Evolutionary conservation across 2,888 invertebrate genomes (phyloP), one percentile per base, ranked within the genome.

Genomic region (Agrochola litura): DNA sequence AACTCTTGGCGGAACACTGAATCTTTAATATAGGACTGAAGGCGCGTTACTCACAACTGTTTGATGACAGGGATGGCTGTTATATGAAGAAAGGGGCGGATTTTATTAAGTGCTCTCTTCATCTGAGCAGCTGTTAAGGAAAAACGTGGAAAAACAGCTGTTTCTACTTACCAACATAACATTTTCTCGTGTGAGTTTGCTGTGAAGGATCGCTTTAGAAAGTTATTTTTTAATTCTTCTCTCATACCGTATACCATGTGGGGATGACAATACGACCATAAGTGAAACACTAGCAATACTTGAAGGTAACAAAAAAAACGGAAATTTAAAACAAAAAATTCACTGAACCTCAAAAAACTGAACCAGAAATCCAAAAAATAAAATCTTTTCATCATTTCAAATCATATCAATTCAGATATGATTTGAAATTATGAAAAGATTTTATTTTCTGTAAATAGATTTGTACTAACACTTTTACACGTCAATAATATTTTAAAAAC

Each of bases 71-170:
- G 58, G 60, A 46, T 52, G 74, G 64, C 70, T 46, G 41, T 30
- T 49, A 54, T 75, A 75, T 56, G 65, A 41, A 63, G 75, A 54
- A 70, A 79, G 79, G 16, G 65, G 46, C 41, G 72, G 49, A 25
- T 67, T 80, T 73, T 80, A 79, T 79, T 65, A 75, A 69, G 79
- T 46, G 46, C 25, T 79, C 30, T 43, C 10, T 56, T 58, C 58
- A 58, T 49, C 9, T 52, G 16, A 69, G 68, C 56, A 58, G 61
- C 65, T 78, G 37, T 61, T 41, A 64, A 37, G 49, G 52, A 68
- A 64, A 74, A 65, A 65, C 6, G 25, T 60, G 60, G 14, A 52
- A 52, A 58, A 73, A 19, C 65, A 63, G 46, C 60, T 56, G 65
- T 54, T 66, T 25, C 4, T 65, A 43, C 30, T 76, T 77, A 43